These are phyloP conservation scores for Diplazon laetatorius DNA, from an alignment of 2,888 invertebrate species.

Conservation along the genomic window DNA sequence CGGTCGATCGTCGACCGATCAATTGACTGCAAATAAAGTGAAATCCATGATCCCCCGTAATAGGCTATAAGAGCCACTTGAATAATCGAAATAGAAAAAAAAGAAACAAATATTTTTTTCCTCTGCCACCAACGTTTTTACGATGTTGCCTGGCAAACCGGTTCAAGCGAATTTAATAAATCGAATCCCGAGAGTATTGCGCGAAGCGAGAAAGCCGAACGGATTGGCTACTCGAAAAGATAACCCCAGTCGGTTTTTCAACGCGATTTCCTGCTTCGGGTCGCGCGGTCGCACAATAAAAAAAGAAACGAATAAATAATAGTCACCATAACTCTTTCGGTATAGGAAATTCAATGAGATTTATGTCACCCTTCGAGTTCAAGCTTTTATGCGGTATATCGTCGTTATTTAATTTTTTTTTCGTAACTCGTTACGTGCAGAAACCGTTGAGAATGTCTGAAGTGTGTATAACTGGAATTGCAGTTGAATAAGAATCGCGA, in stretches of 20 bases:
- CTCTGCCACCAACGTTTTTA: neutral
- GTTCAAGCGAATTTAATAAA: slow-evolving; percentile 16
- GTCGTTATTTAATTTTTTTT: slow-evolving; percentile 17
- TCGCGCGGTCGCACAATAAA: slow-evolving; percentile 3
- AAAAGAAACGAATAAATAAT: slow-evolving; percentile 2
- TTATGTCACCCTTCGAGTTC: slow-evolving; percentile 20
- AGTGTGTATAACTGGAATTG: neutral
- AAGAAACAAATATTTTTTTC: neutral
- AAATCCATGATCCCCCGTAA: too few relatives aligned
- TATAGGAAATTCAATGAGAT: neutral
- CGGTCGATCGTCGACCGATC: too few relatives aligned
- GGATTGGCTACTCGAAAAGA: slow-evolving; percentile 4
- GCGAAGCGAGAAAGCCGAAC: slow-evolving; percentile 16
- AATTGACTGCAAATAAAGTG: too few relatives aligned
- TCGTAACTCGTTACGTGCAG: too few relatives aligned
- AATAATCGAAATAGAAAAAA: too few relatives aligned
- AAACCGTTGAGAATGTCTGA: neutral
- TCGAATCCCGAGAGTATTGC: slow-evolving; percentile 4
- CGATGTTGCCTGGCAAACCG: neutral
- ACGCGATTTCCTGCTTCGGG: neutral
- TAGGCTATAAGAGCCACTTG: too few relatives aligned
- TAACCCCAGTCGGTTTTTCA: neutral
- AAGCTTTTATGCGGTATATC: slow-evolving; percentile 21
- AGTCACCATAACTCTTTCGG: neutral
- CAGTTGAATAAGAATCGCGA: neutral